Evolutionary conservation across 2,113 vertebrate genomes (phyloP), one percentile per base, ranked within the genome.

Genomic region (Pachypanchax playfairii): DNA sequence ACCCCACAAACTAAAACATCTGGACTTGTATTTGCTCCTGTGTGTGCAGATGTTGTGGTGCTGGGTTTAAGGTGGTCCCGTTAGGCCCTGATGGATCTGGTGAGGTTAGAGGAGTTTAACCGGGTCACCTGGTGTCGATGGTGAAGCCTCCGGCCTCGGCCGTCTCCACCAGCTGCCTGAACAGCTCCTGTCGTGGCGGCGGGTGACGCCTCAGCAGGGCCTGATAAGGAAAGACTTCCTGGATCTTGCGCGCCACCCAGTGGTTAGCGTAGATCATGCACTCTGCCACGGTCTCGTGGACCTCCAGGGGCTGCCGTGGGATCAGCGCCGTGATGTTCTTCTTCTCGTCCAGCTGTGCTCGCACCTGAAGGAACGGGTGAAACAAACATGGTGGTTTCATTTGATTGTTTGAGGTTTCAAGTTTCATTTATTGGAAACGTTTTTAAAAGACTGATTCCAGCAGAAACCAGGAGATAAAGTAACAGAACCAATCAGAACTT

Each of bases 231-330:
- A 96, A 97, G 14, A 31, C 46, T 79, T 94, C 92, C 53, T 93
- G 90, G 74, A 98, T 95, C 87, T 94, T 96, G 75, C 91, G 93
- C 7, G 97, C 97, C 73, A 98, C 97, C 96, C 96, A 98, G 92
- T 98, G 94, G 92, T 99, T 99, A 82, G 97, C 96, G 15, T 95
- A 91, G 69, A 99, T 98, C 97, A 99, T 99, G 73, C 96, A 98
- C 56, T 99, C 97, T 0, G 97, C 97, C 52, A 98, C 95, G 0
- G 93, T 98, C 90, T 98, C 94, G 0, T 99, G 96, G 51, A 98
- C 94, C 78, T 98, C 95, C 77, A 99, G 91, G 0, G 96, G 95
- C 85, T 97, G 94, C 20, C 89, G 92, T 6, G 97, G 96, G 22
- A 98, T 91, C 47, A 98, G 92, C 33, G 96, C 95, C 0, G 88